A percentile compares a stretch with the other conserved stretches of the same genome.
Conservation (phyloP, 2,113 vertebrate species). For the Hemiprocne comata region DNA sequence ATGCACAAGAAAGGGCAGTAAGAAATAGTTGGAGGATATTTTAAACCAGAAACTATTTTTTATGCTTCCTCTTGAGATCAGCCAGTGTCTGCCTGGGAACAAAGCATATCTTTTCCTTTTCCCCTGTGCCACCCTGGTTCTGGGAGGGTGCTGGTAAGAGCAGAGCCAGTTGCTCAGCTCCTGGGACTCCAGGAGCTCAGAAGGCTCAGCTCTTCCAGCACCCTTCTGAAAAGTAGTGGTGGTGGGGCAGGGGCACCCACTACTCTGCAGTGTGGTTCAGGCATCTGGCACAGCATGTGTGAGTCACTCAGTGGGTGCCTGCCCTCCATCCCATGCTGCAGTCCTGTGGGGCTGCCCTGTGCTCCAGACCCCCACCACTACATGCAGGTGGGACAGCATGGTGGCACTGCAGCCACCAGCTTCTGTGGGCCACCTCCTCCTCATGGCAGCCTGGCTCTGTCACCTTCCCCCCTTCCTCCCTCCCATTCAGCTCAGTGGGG, state of each 20-base stretch:
- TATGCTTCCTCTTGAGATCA: background rate
- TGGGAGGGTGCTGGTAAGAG: background rate
- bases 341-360: fast-evolving
- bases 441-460: background rate
- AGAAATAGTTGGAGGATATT: background rate
- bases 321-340: background rate
- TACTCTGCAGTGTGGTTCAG: background rate
- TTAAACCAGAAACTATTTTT: background rate
- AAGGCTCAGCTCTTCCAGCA: background rate
- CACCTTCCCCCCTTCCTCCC: background rate
- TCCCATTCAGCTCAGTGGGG: background rate
- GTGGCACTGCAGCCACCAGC: background rate
- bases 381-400: background rate
- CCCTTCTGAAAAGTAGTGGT: background rate
- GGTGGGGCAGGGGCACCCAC: background rate
- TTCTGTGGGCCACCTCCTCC: background rate
- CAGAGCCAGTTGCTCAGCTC: background rate
- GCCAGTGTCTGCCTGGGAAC: background rate
- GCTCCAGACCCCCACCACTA: fast-evolving
- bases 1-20: background rate
- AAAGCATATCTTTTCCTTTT: background rate
- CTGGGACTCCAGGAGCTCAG: background rate
- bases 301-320: background rate
- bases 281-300: fast-evolving
- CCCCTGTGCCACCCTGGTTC: background rate